Evolutionary conservation across 37 sponge, comb jelly and placozoan genomes (phyloP).

Genomic region (Eunapius fragilis): DNA sequence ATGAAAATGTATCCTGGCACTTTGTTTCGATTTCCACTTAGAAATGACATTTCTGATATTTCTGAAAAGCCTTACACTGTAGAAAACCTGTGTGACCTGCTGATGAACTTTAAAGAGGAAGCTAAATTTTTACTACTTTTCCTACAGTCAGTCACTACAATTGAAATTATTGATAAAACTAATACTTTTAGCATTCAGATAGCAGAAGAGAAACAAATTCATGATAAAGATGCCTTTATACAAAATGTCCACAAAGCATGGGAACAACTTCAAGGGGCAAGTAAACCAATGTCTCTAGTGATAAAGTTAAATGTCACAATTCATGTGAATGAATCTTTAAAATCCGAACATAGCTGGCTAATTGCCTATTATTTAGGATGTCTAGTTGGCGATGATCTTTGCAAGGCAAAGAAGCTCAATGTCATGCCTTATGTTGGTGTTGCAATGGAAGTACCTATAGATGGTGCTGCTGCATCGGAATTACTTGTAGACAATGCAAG

Average conservation of each 20-base stretch:
- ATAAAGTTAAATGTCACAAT: slow-evolving; percentile 6
- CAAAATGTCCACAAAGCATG: neutral
- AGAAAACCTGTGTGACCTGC: slow-evolving; percentile 20
- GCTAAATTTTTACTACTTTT: slow-evolving; percentile 59
- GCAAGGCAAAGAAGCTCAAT: slow-evolving; percentile 23
- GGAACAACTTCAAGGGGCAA: neutral
- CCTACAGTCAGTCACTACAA: slow-evolving; percentile 33
- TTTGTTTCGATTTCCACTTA: slow-evolving; percentile 82
- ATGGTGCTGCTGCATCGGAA: too few species aligned
- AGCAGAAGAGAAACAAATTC: too few species aligned
- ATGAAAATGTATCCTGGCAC: slow-evolving; percentile 31
- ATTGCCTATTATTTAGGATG: slow-evolving; percentile 25
- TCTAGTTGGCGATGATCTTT: neutral
- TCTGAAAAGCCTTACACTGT: slow-evolving; percentile 30
- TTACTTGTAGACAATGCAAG: too few species aligned
- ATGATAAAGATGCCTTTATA: too few species aligned
- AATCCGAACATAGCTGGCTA: slow-evolving; percentile 17
- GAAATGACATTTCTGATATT: slow-evolving; percentile 29
- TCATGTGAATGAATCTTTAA: too few species aligned
- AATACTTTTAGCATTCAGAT: too few species aligned
- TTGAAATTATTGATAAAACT: slow-evolving; percentile 17
- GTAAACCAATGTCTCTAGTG: neutral
- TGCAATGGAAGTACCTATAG: too few species aligned
- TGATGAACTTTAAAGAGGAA: slow-evolving; percentile 21
- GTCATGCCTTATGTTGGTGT: slow-evolving; percentile 48